Evolutionary conservation across 64 coral and sea anemone species (phyloP), one percentile per base, ranked within the genome.

Genomic region (Dendronephthya gigantea): DNA sequence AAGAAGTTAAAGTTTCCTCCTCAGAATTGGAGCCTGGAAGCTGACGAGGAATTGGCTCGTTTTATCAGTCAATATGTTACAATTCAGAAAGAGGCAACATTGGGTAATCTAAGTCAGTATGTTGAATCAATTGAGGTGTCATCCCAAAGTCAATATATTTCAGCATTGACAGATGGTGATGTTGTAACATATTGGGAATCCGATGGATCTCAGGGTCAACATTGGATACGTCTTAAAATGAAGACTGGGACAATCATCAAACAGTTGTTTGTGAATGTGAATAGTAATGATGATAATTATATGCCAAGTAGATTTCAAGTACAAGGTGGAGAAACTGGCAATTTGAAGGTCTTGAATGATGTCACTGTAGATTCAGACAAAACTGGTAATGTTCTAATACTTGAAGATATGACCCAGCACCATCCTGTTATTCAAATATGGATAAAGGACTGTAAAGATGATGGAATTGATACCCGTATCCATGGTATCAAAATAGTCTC

Each of bases 371-470:
- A 97, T 81, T 93, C 89, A 40, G 93, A 66, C 76, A 58, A 89
- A 34, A 93, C 90, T 49, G 95, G 95, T 43, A 92, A 98, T 98
- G 87, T 90, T 23, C 83, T 91, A 22, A 66, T 98, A 48, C 72
- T 89, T 1, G 90, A 98, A 79, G 87, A 86, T 50, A 87, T 98
- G 92, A 92, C 82, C 9, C 87, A 98, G 82, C 91, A 83, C 39
- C 93, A 69, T 31, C 88, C 86, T 12, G 37, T 93, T 12, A 93
- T 98, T 85, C 89, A 98, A 39, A 98, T 98, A 39, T 90, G 82
- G 81, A 93, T 98, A 10, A 93, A 93, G 75, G 95, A 98, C 35
- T 98, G 95, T 40, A 98, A 98, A 91, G 95, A 98, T 92, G 95
- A 98, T 31, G 95, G 95, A 15, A 98, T 98, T 88, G 95, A 98